A percentile compares a stretch with the other conserved stretches of the same genome.
These are phyloP conservation scores for Choloepus didactylus DNA, from an alignment of 2,797 vertebrate genomes.

Conservation along the genomic window DNA sequence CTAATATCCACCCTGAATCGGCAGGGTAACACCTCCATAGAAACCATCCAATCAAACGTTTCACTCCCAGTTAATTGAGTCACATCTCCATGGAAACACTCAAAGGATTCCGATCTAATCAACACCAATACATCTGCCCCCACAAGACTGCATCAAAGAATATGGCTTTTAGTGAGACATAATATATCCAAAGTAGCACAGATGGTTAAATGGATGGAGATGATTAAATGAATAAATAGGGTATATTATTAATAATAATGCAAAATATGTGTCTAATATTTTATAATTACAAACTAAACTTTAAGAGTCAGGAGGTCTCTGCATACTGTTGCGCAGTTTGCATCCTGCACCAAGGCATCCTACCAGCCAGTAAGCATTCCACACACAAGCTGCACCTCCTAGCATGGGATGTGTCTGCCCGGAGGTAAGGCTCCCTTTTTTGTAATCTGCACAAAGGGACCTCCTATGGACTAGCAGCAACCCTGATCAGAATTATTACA, in stretches of 20 bases:
- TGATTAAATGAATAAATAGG: background rate
- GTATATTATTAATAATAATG: background rate
- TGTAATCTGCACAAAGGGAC: background rate
- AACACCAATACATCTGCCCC: no score
- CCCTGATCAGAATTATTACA: background rate
- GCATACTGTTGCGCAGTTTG: background rate
- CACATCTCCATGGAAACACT: no score
- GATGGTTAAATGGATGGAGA: background rate
- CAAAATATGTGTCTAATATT: background rate
- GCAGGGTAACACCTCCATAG: no score
- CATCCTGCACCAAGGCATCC: no score
- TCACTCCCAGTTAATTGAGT: no score
- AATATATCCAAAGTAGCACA: no score
- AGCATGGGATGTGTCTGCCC: background rate
- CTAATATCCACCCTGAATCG: no score
- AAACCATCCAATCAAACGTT: no score
- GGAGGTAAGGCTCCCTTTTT: background rate
- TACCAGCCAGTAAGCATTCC: background rate
- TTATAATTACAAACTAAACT: slow-evolving; percentile 37
- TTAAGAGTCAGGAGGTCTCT: background rate
- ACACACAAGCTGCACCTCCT: background rate
- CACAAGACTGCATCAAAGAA: no score
- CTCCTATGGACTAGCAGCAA: background rate
- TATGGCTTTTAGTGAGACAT: no score
- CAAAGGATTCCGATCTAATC: no score